Conservation (phyloP, 2,888 invertebrate genomes). For the Tiliacea aurago region DNA sequence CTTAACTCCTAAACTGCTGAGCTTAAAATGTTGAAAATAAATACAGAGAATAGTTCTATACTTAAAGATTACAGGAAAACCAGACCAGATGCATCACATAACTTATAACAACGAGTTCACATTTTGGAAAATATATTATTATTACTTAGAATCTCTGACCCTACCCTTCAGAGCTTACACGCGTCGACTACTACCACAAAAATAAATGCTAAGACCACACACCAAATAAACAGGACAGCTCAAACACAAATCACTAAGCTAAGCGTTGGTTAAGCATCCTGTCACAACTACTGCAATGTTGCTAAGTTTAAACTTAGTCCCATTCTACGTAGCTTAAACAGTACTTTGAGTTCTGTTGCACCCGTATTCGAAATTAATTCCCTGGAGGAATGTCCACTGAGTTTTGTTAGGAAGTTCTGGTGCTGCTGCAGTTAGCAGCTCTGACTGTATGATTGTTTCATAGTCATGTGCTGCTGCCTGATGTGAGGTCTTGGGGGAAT, state of each 20-base stretch:
- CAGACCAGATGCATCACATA: no score
- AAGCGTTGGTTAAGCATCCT: constrained; percentile 48
- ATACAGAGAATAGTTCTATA: no score
- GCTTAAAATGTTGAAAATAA: no score
- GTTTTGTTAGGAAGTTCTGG: constrained; percentile 31
- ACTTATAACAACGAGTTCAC: no score
- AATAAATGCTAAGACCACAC: no score
- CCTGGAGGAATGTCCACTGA: constrained; percentile 33
- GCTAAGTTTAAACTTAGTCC: constrained; percentile 54
- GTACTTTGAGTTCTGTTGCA: constrained; percentile 46
- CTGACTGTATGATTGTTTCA: constrained; percentile 16
- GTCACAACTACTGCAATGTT: constrained; percentile 53
- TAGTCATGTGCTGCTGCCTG: not conserved
- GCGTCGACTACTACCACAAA: not conserved
- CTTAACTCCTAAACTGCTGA: no score
- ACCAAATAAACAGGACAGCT: constrained; percentile 4
- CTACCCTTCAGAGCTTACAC: not conserved
- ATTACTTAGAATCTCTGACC: not conserved
- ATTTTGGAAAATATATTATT: not conserved
- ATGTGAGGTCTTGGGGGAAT: not conserved
- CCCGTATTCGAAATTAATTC: constrained; percentile 56
- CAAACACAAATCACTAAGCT: constrained; percentile 42
- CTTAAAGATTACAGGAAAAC: no score
- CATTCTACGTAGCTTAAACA: constrained; percentile 48
- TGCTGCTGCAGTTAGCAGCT: not conserved